A percentile compares a stretch with the other conserved stretches of the same genome.
Evolutionary conservation across 2,797 vertebrate genomes (phyloP).

Genomic region (Botia kubotai): DNA sequence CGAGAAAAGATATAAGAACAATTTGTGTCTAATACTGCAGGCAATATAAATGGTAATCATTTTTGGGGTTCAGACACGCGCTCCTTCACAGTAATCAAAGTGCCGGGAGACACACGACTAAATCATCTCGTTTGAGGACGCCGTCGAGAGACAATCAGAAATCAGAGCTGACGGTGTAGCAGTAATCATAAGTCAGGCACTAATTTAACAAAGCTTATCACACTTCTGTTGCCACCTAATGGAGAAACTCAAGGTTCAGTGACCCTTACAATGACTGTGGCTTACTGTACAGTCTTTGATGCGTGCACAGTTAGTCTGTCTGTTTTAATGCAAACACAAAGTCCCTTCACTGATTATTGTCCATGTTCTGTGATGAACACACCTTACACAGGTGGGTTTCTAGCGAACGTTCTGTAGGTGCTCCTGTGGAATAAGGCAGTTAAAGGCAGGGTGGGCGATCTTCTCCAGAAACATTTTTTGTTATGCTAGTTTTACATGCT

Average conservation of each 20-base stretch:
- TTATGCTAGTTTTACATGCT: too few relatives aligned
- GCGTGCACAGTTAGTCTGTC: background rate
- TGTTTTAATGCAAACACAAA: background rate
- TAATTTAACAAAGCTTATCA: conserved; percentile 27
- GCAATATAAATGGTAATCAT: conserved; percentile 71
- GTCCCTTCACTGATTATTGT: too few relatives aligned
- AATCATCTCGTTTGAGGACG: conserved; percentile 28
- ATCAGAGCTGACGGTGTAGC: conserved; percentile 28
- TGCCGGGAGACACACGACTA: background rate
- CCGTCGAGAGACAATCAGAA: conserved; percentile 28
- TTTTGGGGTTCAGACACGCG: conserved; percentile 28
- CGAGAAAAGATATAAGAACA: conserved; percentile 38
- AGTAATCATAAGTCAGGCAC: conserved; percentile 33
- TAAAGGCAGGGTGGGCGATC: too few relatives aligned
- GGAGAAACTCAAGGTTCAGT: conserved; percentile 38
- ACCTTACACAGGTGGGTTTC: too few relatives aligned
- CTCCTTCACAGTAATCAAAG: conserved; percentile 38
- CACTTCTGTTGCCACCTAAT: conserved; percentile 30
- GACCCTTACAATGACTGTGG: conserved; percentile 38
- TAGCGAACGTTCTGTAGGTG: too few relatives aligned
- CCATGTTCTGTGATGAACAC: too few relatives aligned
- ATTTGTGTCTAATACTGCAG: conserved; percentile 52
- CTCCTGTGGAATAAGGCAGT: too few relatives aligned
- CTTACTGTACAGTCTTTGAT: background rate
- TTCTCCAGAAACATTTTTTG: too few relatives aligned